Evolutionary conservation across 2,113 vertebrate genomes (phyloP), one percentile per base, ranked within the genome.

Genomic region (Acrocephalus arundinaceus): DNA sequence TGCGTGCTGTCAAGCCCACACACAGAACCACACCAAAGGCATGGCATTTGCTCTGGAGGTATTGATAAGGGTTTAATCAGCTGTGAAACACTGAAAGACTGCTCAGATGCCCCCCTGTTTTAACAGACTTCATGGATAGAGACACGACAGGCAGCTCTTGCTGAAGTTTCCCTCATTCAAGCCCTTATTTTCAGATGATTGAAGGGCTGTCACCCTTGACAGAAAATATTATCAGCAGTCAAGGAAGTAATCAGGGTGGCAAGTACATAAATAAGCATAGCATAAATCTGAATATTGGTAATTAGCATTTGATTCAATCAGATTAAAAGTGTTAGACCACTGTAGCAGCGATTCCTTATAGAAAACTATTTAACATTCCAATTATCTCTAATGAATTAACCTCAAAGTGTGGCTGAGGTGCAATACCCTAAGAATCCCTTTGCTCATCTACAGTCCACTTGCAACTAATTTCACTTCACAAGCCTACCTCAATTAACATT

Each of bases 401-500:
- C 84, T 79, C 72, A 19, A 93, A 88, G 87, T 91, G 82, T 41
- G 25, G 81, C 43, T 30, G 77, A 95, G 91, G 86, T 62, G 49
- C 68, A 94, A 70, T 61, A 72, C 48, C 43, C 43, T 70, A 89
- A 91, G 92, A 94, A 95, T 88, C 83, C 70, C 87, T 96, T 91
- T 95, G 81, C 95, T 97, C 93, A 91, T 93, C 95, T 95, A 49
- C 79, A 96, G 90, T 75, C 81, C 68, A 91, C 91, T 97, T 90
- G 81, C 91, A 94, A 93, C 72, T 93, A 82, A 94, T 96, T 96
- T 96, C 76, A 75, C 88, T 85, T 75, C 59, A 75, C 67, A 90
- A 35, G 33, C 78, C 86, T 75, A 71, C 92, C 72, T 87, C 96
- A 49, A 90, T 93, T 96, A 93, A 90, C 65, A 87, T 96, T 98